Base-by-base conservation (phyloP, 2,888 invertebrate genomes). In the Agapetus fuscipes region DNA sequence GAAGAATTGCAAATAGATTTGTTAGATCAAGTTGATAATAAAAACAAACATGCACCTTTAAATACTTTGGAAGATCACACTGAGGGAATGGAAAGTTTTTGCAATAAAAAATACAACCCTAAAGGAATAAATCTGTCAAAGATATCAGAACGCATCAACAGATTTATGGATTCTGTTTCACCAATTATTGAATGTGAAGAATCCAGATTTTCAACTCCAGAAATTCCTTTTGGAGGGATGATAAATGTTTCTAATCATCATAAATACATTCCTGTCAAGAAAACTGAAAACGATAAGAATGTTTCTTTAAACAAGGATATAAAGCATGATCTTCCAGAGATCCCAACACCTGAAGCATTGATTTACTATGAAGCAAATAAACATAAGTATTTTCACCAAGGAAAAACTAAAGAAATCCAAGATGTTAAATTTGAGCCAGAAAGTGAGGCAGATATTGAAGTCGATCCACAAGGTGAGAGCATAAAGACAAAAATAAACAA, bases 401-500 rank as follows among this genome's bases (percentile, higher is more conserved):
- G n/a, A n/a, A n/a, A n/a, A n/a, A n/a, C n/a, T n/a, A n/a, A n/a
- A n/a, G n/a, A n/a, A n/a, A n/a, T n/a, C n/a, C n/a, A n/a, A n/a
- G n/a, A n/a, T n/a, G n/a, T n/a, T n/a, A n/a, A n/a, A n/a, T n/a
- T n/a, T n/a, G n/a, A n/a, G n/a, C n/a, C n/a, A n/a, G n/a, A n/a
- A n/a, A n/a, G n/a, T n/a, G n/a, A n/a, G n/a, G n/a, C n/a, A n/a
- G n/a, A n/a, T n/a, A n/a, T n/a, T 14, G 16, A 15, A 20, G 15
- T 30, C n/a, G 30, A 31, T 33, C 41, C 33, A 25, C 12, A 25
- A 3, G 30, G 37, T 16, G 27, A 33, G 10, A 34, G 35, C 27
- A 32, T 48, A 5, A 46, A 46, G 34, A 37, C 40, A 10, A 46
- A 46, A 33, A 44, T 46, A 24, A 41, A 48, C 33, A 35, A 27